Evolutionary conservation across 2,888 invertebrate species (phyloP), one percentile per base, ranked within the genome.

Genomic region (Nysson spinosus): DNA sequence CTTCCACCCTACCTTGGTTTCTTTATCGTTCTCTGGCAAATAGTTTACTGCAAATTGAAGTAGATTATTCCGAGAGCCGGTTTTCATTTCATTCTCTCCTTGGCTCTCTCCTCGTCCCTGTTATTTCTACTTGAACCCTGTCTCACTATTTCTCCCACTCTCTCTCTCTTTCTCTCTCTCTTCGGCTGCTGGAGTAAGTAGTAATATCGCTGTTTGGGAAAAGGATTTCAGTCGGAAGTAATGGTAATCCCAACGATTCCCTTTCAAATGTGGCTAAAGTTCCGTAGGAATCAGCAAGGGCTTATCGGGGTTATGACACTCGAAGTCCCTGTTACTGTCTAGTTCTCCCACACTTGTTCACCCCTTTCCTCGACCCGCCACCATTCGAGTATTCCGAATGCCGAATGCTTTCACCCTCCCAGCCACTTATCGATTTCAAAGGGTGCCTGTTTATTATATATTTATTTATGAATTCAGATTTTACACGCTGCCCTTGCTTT

Each of bases 31-130:
- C 44, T 12, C 56, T 46, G 22, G 46, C 51, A 63, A 77, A 78
- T 79, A 78, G 82, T 82, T 85, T 82, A 85, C 80, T 80, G 84
- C 79, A 83, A 84, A 84, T 84, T 82, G 83, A 78, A 83, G 79
- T 77, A 78, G 83, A 84, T 85, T 83, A 83, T 82, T 75, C 69
- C 67, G 52, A 67, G 71, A 79, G 73, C 69, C 74, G 47, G 71
- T 77, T 79, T 77, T 78, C 76, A 70, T 75, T 72, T 65, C 46
- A 30, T 12, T 32, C 44, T 34, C 35, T 63, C 37, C 37, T 19
- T 24, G 34, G 24, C 17, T 30, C 40, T 28, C 39, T 19, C 22
- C 7, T 16, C n/a, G 1, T 16, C 20, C 3, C 26, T n/a, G n/a
- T n/a, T n/a, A n/a, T n/a, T n/a, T n/a, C n/a, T n/a, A n/a, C n/a